Evolutionary conservation across 2,113 vertebrate genomes (phyloP).

Genomic region (Dendrocopos noguchii): DNA sequence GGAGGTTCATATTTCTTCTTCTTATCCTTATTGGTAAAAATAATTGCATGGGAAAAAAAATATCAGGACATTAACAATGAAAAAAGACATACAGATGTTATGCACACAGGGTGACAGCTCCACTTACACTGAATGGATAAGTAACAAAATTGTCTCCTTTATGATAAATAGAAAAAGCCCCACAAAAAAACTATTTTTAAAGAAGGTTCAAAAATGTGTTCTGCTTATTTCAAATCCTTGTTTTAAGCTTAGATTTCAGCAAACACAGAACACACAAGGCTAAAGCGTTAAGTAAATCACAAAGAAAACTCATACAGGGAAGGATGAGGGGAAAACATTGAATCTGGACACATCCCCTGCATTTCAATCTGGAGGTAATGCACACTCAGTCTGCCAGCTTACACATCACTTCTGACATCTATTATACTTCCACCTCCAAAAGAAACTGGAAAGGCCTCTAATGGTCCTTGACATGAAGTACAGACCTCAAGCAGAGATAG

Average conservation of each 20-base stretch:
- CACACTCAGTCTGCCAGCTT: background rate
- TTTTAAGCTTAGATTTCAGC: background rate
- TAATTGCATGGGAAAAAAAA: background rate
- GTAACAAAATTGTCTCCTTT: background rate
- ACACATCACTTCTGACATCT: accelerated
- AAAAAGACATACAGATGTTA: background rate
- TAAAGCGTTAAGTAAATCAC: background rate
- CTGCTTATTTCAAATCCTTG: background rate
- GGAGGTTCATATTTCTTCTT: constrained; percentile 99
- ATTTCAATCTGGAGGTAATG: background rate
- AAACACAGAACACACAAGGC: accelerated
- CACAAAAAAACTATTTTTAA: background rate
- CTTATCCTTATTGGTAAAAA: constrained; percentile 85
- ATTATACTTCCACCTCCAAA: accelerated
- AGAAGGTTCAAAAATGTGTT: background rate
- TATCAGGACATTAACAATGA: background rate
- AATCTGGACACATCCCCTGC: background rate
- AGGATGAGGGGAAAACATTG: background rate
- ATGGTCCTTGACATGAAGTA: accelerated
- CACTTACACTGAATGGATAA: background rate
- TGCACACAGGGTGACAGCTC: background rate
- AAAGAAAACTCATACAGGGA: background rate
- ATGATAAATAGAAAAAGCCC: accelerated
- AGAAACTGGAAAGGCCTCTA: background rate
- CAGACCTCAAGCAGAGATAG: background rate